Percentiles rank a stretch among this genome's conserved stretches.
Conservation (phyloP, 2,797 vertebrate species). For the Macroramphosus scolopax region DNA sequence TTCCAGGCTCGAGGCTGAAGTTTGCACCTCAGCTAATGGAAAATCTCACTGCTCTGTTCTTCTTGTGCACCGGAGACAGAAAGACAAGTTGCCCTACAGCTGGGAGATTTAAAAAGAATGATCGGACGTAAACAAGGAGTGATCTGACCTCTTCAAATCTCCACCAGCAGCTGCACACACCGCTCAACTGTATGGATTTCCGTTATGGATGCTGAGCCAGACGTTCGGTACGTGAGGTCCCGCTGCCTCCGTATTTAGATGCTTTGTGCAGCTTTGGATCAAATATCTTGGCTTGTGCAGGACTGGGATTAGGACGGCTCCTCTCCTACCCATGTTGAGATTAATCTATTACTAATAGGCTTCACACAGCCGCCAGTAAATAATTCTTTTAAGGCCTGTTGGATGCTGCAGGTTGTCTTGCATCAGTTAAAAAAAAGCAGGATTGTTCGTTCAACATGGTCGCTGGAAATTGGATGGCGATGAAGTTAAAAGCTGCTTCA, state of each 20-base stretch:
- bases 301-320: constrained; percentile 16
- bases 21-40: background rate
- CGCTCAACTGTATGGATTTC: constrained; percentile 3
- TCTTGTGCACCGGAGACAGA: background rate
- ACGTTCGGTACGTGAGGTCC: too few species aligned
- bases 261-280: constrained; percentile 19
- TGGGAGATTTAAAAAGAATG: constrained; percentile 13
- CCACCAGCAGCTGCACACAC: background rate
- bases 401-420: constrained; percentile 15
- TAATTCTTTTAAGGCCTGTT: constrained; percentile 30
- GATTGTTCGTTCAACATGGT: too few species aligned
- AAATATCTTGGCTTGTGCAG: constrained; percentile 8
- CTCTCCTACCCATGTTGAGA: constrained; percentile 31
- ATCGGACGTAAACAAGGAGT: too few species aligned
- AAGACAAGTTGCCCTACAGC: too few species aligned
- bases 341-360: constrained; percentile 30
- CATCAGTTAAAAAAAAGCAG: too few species aligned
- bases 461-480: too few species aligned
- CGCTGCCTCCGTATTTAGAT: constrained; percentile 21
- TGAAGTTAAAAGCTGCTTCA: too few species aligned
- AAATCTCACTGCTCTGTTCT: background rate
- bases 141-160: too few species aligned
- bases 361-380: constrained; percentile 20
- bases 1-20: constrained; percentile 27
- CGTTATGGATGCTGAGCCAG: background rate